Conservation (phyloP, 2,888 invertebrate genomes). For the Hemicrepidius hirtus region DNA sequence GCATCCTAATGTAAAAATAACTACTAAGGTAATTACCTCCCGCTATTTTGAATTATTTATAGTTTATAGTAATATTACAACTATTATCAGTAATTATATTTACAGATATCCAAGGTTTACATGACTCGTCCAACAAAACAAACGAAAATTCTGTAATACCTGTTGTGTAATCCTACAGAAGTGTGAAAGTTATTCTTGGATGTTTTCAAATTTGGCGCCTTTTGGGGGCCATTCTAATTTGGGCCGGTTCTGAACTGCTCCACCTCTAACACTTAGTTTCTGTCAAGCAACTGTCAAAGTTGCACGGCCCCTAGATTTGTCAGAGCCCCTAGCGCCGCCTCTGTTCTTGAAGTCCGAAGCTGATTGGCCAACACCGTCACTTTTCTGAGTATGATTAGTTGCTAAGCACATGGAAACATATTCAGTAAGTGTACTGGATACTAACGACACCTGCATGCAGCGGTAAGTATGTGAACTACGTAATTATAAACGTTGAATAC, state of each 20-base stretch:
- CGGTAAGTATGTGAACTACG: conserved; percentile 67
- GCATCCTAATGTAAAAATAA: conserved; percentile 47
- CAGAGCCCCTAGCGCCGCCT: conserved; percentile 70
- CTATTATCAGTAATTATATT: conserved; percentile 39
- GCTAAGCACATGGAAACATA: conserved; percentile 60
- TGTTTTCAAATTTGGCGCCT: conserved; percentile 69
- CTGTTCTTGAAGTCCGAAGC: conserved; percentile 63
- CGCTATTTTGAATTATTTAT: conserved; percentile 34
- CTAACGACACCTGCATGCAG: conserved; percentile 67
- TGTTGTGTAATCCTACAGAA: conserved; percentile 17
- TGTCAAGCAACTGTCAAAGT: conserved; percentile 71
- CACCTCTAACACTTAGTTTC: conserved; percentile 72
- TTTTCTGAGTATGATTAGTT: conserved; percentile 69
- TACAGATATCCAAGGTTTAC: conserved; percentile 43
- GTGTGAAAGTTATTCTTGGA: conserved; percentile 10
- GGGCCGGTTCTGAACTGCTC: conserved; percentile 70
- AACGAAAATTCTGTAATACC: conserved; percentile 9
- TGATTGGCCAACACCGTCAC: conserved; percentile 68
- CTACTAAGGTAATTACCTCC: conserved; percentile 43
- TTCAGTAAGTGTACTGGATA: conserved; percentile 63
- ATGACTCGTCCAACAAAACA: conserved; percentile 24
- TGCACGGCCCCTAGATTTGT: conserved; percentile 72
- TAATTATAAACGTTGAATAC: conserved; percentile 54
- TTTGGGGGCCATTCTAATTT: conserved; percentile 71
- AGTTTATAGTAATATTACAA: conserved; percentile 7